Evolutionary conservation across 2,797 vertebrate genomes (phyloP).

Genomic region (Steatocranus sp.): DNA sequence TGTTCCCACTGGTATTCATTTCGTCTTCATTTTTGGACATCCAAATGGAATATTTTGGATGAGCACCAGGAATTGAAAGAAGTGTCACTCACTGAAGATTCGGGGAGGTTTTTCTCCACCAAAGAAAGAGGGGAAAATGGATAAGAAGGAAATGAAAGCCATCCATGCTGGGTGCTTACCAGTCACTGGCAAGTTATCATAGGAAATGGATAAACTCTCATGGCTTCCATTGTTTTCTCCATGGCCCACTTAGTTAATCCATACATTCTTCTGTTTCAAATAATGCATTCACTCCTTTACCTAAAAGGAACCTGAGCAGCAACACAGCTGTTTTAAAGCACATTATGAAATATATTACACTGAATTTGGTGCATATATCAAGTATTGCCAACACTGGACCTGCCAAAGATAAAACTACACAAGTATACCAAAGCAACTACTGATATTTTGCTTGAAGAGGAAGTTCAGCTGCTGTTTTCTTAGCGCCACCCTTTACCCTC

Average conservation of each 20-base stretch:
- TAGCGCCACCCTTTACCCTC: slow-evolving; percentile 8
- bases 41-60: slow-evolving; percentile 59
- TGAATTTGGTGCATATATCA: neutral
- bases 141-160: slow-evolving; percentile 41
- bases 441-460: slow-evolving; percentile 24
- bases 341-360: neutral
- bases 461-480: neutral
- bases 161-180: slow-evolving; percentile 39
- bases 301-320: slow-evolving; percentile 13
- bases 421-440: neutral
- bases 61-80: slow-evolving; percentile 53
- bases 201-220: slow-evolving; percentile 45
- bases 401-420: neutral
- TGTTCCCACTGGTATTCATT: slow-evolving; percentile 70
- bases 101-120: slow-evolving; percentile 9
- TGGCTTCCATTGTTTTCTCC: slow-evolving; percentile 52
- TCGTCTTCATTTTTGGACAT: slow-evolving; percentile 70
- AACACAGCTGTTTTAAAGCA: neutral
- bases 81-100: slow-evolving; percentile 36
- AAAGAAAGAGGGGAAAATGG: slow-evolving; percentile 5
- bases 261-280: slow-evolving; percentile 35
- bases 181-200: slow-evolving; percentile 59
- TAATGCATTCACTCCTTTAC: slow-evolving; percentile 1
- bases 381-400: neutral
- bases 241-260: slow-evolving; percentile 68